Percentiles rank a stretch among this genome's conserved stretches.
Conservation (phyloP, 2,888 invertebrate genomes). For the Octonoba sinensis region DNA sequence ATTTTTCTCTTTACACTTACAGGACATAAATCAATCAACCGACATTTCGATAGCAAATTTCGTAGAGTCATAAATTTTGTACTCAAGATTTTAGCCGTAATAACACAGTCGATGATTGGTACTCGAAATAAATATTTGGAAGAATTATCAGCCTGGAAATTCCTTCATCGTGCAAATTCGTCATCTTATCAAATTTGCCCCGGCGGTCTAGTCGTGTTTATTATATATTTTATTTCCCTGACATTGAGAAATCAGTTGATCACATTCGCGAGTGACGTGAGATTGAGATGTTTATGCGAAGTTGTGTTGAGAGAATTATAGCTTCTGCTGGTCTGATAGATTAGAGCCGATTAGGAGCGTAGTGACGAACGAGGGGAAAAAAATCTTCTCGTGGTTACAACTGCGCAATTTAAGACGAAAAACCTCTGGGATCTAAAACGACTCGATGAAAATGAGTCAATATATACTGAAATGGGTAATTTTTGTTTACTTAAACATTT, state of each 20-base stretch:
- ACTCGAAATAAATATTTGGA: slow-evolving; percentile 46
- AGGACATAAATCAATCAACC: slow-evolving; percentile 6
- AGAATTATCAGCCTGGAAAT: slow-evolving; percentile 29
- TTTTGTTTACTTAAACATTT: too few species aligned
- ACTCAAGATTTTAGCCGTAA: slow-evolving; percentile 42
- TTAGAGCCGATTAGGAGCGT: too few species aligned
- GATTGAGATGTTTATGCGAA: slow-evolving; percentile 35
- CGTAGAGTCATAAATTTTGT: slow-evolving; percentile 27
- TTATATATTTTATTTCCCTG: slow-evolving; percentile 38
- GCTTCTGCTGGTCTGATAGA: slow-evolving; percentile 1
- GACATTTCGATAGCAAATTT: neutral
- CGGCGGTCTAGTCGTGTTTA: slow-evolving; percentile 28
- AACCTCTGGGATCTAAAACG: too few species aligned
- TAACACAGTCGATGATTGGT: slow-evolving; percentile 41
- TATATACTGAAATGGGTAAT: too few species aligned
- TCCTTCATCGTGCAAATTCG: slow-evolving; percentile 10
- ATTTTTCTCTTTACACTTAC: slow-evolving; percentile 1
- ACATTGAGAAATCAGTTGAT: slow-evolving; percentile 30
- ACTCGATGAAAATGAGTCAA: too few species aligned
- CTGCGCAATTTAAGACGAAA: too few species aligned
- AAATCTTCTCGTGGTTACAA: too few species aligned
- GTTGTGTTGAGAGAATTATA: slow-evolving; percentile 23
- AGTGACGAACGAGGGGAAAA: neutral
- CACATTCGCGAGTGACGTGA: slow-evolving; percentile 42
- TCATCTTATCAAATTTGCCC: slow-evolving; percentile 21